A percentile compares a stretch with the other conserved stretches of the same genome.
These are phyloP conservation scores for Barnardius zonarius DNA, from an alignment of 2,113 vertebrate genomes.

Conservation along the genomic window DNA sequence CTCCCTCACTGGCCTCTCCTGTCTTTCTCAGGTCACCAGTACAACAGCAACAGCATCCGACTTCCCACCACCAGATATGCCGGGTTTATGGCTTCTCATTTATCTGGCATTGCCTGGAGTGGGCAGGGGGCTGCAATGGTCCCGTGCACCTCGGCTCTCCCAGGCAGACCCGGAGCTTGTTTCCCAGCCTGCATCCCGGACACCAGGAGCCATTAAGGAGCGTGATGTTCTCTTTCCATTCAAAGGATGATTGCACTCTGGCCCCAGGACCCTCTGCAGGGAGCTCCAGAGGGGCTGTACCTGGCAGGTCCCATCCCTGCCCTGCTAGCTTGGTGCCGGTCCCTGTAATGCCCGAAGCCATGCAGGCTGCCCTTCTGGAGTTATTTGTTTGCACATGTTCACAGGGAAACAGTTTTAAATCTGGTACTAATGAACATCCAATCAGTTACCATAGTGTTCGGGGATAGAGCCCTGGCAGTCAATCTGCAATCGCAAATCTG, in stretches of 20 bases:
- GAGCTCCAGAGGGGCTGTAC: neutral
- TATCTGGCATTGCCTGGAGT: neutral
- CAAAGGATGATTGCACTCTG: neutral
- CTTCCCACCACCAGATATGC: neutral
- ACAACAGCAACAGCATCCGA: neutral
- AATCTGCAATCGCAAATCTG: constrained; percentile 71
- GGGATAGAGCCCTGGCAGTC: constrained; percentile 62
- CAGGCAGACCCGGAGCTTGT: neutral
- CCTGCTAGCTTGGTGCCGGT: neutral
- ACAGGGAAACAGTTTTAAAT: constrained; percentile 21
- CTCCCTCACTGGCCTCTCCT: neutral
- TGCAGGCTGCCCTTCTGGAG: neutral
- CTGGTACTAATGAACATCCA: constrained; percentile 59
- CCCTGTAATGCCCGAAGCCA: neutral
- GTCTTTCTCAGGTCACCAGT: neutral
- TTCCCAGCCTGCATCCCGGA: neutral
- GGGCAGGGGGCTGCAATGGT: neutral
- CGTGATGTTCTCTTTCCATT: neutral
- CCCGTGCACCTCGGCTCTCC: neutral
- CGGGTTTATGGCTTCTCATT: accelerated
- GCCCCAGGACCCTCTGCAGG: neutral
- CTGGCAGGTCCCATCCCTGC: neutral
- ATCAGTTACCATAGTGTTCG: constrained; percentile 48
- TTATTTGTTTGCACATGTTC: constrained; percentile 26
- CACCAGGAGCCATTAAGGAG: neutral